Evolutionary conservation across 30 jellyfish, hydroid and myxozoan species (phyloP), one percentile per base, ranked within the genome.

Genomic region (Haliclystus octoradiatus): DNA sequence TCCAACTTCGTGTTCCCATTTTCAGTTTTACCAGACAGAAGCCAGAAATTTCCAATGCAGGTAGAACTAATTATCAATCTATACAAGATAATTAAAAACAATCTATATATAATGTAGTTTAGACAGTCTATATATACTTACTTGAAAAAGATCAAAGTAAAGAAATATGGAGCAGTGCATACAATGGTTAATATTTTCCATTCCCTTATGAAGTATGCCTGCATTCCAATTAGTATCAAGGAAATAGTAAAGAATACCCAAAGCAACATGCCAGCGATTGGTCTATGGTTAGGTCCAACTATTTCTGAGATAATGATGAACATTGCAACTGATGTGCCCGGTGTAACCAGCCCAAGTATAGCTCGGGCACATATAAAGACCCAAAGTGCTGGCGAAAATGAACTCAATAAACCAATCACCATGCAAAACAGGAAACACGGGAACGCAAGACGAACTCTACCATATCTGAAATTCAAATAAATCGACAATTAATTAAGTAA

Each of bases 321-420:
- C 4, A 66, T 46, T 74, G 46, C 52, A 0, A 76, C 75, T 27
- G 62, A 23, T 25, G 46, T 50, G 68, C 92, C 83, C 25, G 90
- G 90, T 26, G 63, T 77, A 25, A 70, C 35, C n/a, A 82, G 40
- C 7, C 95, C 95, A 49, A 82, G 40, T 14, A 82, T 22, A 0
- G 69, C 66, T 31, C 95, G 60, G 2, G 85, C 29, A 19, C 52
- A 22, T 28, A 76, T 80, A 71, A 65, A 82, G 65, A 69, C 30
- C 81, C 81, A 68, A 49, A 31, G 68, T 2, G 66, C 28, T 27
- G 95, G 84, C 30, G 95, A 75, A 57, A 82, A 82, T 9, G 95
- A 84, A 74, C 92, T 74, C 25, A 68, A 5, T 53, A 75, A 82
- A 15, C 84, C 80, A 7, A 78, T 30, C 9, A 32, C 13, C 22